Evolutionary conservation across 2,888 invertebrate genomes (phyloP), one percentile per base, ranked within the genome.

Genomic region (Cactoblastis cactorum): DNA sequence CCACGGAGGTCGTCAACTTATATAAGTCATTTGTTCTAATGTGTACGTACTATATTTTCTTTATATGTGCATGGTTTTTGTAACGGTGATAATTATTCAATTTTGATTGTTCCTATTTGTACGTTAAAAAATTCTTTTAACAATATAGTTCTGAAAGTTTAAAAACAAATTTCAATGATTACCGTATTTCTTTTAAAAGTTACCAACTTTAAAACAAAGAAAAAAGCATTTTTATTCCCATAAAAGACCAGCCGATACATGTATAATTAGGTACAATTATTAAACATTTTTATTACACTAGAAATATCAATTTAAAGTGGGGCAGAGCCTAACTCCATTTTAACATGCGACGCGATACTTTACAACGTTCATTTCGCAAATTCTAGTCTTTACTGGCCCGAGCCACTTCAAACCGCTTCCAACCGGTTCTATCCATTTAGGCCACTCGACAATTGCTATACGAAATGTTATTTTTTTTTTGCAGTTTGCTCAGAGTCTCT

Each of bases 351-450:
- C 43, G 43, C n/a, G n/a, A n/a, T 19, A 15, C 19, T 39, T 43
- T 28, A 43, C 43, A 43, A 28, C 43, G 14, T 28, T 43, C 39
- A 39, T 43, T 43, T 43, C 15, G 43, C 24, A 43, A 43, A 43
- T 43, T 24, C 43, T 28, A 43, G 43, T 43, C 43, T 43, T 43
- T 43, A 43, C 43, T 28, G 14, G 43, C 43, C 9, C 24, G 24
- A 43, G 43, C 43, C 43, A 41, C 41, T 41, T 22, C 14, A 6
- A 39, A 39, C 39, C 39, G 14, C 24, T 41, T 41, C 12, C 3
- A 43, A 43, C 43, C 43, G 28, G 24, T 43, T 28, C 43, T 19
- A 43, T 3, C 43, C 24, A 11, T 24, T 43, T 24, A 15, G 39
- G 43, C 24, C 28, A 24, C 43, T 43, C 43, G n/a, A 28, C 24